Evolutionary conservation across 2,888 invertebrate genomes (phyloP), one percentile per base, ranked within the genome.

Genomic region (Idaea aversata): DNA sequence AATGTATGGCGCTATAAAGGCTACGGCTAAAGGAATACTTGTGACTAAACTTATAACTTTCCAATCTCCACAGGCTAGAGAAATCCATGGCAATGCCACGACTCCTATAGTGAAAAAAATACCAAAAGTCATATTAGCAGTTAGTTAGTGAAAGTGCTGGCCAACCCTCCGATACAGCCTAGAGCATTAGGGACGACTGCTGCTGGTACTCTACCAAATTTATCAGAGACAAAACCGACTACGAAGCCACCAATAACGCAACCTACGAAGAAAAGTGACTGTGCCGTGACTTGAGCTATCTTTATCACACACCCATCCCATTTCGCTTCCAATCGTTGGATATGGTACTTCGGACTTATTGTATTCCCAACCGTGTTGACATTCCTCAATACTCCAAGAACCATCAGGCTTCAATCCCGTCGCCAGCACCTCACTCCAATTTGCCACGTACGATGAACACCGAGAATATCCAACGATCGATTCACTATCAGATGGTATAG

Each of bases 271-370:
- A 85, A 89, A 4, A 88, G 69, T 0, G 88, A 81, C 66, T 89
- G 90, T 0, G 88, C 88, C 2, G 83, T 81, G 1, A 87, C 88
- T 76, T 87, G 88, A 65, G 70, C 86, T 88, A 59, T 78, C 74
- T 66, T 72, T 83, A 0, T 89, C 85, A 67, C 89, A 90, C 5
- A 89, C 88, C 88, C 90, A 90, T 59, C 83, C 86, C 68, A 86
- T 66, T 70, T 89, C 88, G 67, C 84, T 89, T 4, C 83, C 75
- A 61, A 88, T 85, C 5, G 89, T 90, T 3, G 84, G 78, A 67
- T 89, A 89, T 0, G 89, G 85, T 74, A 90, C 86, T 75, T 89
- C 88, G 7, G 84, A 82, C 65, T 73, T 82, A 65, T 90, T 84
- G 57, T 87, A 90, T 71, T 90, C 90, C 88, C 88, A 90, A 66